Evolutionary conservation across 2,113 vertebrate genomes (phyloP).

Genomic region (Rhineura floridana): DNA sequence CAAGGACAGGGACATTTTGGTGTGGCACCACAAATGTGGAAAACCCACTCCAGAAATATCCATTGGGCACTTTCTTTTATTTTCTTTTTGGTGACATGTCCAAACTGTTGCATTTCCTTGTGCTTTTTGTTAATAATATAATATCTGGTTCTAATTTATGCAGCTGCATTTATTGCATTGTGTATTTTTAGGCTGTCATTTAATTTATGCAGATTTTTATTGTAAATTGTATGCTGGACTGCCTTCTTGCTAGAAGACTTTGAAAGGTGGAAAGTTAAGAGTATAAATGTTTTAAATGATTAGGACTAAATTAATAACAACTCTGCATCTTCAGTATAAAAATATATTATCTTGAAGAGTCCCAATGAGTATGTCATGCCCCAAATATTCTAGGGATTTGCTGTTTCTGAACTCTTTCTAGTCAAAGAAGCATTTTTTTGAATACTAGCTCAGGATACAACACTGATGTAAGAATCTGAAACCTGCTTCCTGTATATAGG

Average conservation of each 20-base stretch:
- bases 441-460: neutral
- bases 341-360: neutral
- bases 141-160: too few relatives aligned
- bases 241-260: too few relatives aligned
- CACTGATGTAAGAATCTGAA: conserved; percentile 6
- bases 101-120: neutral
- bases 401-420: neutral
- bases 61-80: too few relatives aligned
- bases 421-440: neutral
- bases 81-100: neutral
- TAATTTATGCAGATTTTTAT: too few relatives aligned
- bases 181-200: too few relatives aligned
- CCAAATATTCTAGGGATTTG: neutral
- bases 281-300: neutral
- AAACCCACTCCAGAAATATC: too few relatives aligned
- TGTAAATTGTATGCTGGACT: neutral
- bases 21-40: too few relatives aligned
- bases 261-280: neutral
- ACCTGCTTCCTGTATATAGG: neutral
- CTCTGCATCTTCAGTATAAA: neutral
- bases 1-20: too few relatives aligned
- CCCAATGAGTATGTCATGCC: rapidly evolving
- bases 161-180: too few relatives aligned
- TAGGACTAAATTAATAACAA: neutral
- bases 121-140: too few relatives aligned